Conservation (phyloP, 2,888 invertebrate species). For the Melolontha melolontha region DNA sequence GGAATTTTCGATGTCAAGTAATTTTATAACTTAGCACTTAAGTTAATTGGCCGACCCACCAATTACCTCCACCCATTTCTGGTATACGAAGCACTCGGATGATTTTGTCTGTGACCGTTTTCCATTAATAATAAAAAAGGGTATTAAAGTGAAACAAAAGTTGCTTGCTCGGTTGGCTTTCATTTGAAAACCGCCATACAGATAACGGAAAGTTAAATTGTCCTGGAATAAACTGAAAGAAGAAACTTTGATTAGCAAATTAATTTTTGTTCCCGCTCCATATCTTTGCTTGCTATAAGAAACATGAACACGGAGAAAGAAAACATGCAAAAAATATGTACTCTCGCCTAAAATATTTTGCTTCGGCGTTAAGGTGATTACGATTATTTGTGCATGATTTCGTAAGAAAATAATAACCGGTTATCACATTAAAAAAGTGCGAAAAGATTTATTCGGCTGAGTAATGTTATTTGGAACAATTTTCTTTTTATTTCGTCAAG, state of each 20-base stretch:
- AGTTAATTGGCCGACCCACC: constrained; percentile 32
- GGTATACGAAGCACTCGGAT: constrained; percentile 18
- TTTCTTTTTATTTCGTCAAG: too few relatives aligned
- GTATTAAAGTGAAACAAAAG: constrained; percentile 38
- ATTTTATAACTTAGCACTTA: constrained; percentile 39
- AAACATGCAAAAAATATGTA: too few relatives aligned
- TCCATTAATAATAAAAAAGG: constrained; percentile 38
- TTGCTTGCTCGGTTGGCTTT: constrained; percentile 18
- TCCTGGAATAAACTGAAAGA: constrained; percentile 16
- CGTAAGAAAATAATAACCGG: too few relatives aligned
- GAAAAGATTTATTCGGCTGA: too few relatives aligned
- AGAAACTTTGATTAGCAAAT: constrained; percentile 27
- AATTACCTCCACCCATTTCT: constrained; percentile 16
- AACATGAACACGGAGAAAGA: neutral
- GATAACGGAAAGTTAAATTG: constrained; percentile 32
- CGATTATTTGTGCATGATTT: too few relatives aligned
- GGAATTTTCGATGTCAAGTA: constrained; percentile 37
- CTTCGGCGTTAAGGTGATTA: too few relatives aligned
- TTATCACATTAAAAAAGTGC: too few relatives aligned
- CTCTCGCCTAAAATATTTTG: too few relatives aligned
- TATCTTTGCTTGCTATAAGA: neutral
- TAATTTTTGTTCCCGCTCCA: constrained; percentile 21
- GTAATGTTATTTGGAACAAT: too few relatives aligned
- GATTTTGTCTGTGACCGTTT: constrained; percentile 21
- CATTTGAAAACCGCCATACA: constrained; percentile 27